Percentiles rank a stretch among this genome's conserved stretches.
Conservation (phyloP, 2,888 invertebrate species). For the Orthosia cruda region DNA sequence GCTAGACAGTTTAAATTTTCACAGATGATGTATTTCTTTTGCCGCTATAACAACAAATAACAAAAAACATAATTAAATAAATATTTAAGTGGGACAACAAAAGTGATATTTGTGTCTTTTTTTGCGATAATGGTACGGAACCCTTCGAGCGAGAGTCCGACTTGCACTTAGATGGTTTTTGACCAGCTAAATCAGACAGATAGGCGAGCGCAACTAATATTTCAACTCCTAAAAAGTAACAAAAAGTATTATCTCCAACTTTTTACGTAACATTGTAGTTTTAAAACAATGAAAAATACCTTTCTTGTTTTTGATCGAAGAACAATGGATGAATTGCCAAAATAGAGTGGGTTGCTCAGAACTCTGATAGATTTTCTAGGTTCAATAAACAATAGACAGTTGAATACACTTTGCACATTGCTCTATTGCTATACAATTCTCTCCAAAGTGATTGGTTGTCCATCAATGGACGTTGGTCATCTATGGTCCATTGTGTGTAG, state of each 20-base stretch:
- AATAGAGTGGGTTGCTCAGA: not conserved
- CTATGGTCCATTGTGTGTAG: slow-evolving; percentile 17
- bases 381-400: slow-evolving; percentile 11
- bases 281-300: slow-evolving; percentile 11
- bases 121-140: no score
- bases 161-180: no score
- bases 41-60: no score
- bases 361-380: slow-evolving; percentile 10
- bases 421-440: slow-evolving; percentile 21
- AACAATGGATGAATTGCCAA: not conserved
- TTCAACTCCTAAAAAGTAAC: slow-evolving; percentile 21
- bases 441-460: slow-evolving; percentile 29
- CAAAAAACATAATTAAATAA: no score
- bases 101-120: no score
- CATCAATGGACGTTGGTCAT: slow-evolving; percentile 18
- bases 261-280: slow-evolving; percentile 10
- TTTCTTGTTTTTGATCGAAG: not conserved
- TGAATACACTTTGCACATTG: slow-evolving; percentile 9
- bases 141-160: no score
- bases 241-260: not conserved
- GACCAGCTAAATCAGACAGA: slow-evolving; percentile 3
- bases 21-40: no score
- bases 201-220: slow-evolving; percentile 12
- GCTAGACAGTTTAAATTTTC: no score
- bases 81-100: no score